Conservation (phyloP, 2,888 invertebrate genomes). For the Pheosia gnoma region DNA sequence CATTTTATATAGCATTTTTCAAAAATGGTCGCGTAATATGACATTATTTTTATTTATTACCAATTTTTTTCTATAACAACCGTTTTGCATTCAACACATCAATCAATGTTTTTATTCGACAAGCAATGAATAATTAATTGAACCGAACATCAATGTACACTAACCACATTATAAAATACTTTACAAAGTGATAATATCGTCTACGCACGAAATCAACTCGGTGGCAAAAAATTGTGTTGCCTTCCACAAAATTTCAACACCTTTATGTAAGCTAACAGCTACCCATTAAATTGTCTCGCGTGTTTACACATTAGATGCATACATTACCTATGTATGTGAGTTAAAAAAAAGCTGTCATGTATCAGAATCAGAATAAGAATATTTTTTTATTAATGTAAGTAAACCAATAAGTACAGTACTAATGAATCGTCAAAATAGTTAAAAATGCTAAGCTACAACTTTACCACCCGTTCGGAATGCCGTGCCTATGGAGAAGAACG, state of each 20-base stretch:
- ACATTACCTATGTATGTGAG: neutral
- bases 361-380: no score
- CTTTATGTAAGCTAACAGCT: neutral
- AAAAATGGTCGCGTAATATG: no score
- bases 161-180: neutral
- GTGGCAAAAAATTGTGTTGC: neutral
- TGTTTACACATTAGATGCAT: neutral
- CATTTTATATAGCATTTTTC: no score
- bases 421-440: no score
- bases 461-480: no score
- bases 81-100: neutral
- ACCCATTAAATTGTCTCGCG: neutral
- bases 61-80: neutral
- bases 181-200: neutral
- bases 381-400: no score
- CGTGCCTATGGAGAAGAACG: no score
- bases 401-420: no score
- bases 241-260: neutral
- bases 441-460: no score
- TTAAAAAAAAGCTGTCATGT: no score
- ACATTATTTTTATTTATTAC: no score
- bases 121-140: conserved; percentile 1
- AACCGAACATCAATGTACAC: neutral
- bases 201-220: neutral
- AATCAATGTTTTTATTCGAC: neutral